phyloP scores from a whole-genome alignment of 1,140 invertebrate species.

The Pemphigus obesinymphae region DNA sequence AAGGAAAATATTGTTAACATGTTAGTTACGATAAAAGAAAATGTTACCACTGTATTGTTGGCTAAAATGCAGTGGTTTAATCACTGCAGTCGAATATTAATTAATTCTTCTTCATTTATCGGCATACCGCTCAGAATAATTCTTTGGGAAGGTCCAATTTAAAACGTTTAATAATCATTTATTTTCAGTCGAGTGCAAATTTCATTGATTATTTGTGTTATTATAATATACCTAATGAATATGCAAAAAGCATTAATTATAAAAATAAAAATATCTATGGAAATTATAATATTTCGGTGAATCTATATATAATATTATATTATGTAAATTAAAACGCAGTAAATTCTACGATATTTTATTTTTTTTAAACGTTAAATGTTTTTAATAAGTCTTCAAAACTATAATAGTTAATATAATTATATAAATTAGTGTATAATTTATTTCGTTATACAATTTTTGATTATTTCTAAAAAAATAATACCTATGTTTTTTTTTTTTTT shows the following conservation, averaged over 20 bases:
- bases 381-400: too few species aligned
- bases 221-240: not conserved
- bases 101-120: not conserved
- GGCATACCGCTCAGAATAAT: not conserved
- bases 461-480: too few species aligned
- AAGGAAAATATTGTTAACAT: not conserved
- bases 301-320: not conserved
- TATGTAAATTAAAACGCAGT: too few species aligned
- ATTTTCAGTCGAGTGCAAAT: not conserved
- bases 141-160: not conserved
- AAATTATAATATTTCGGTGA: not conserved
- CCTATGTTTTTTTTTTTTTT: too few species aligned
- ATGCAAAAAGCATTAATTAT: not conserved
- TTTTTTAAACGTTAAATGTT: too few species aligned
- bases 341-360: too few species aligned
- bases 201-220: not conserved
- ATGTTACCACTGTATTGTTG: not conserved
- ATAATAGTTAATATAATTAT: too few species aligned
- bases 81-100: not conserved
- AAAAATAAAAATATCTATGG: not conserved
- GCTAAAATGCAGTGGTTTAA: not conserved
- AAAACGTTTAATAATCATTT: not conserved
- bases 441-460: too few species aligned
- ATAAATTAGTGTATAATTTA: too few species aligned
- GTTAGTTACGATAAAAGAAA: not conserved